Evolutionary conservation across 1,140 invertebrate species (phyloP), one percentile per base, ranked within the genome.

Genomic region (Aphaenogaster floridana): DNA sequence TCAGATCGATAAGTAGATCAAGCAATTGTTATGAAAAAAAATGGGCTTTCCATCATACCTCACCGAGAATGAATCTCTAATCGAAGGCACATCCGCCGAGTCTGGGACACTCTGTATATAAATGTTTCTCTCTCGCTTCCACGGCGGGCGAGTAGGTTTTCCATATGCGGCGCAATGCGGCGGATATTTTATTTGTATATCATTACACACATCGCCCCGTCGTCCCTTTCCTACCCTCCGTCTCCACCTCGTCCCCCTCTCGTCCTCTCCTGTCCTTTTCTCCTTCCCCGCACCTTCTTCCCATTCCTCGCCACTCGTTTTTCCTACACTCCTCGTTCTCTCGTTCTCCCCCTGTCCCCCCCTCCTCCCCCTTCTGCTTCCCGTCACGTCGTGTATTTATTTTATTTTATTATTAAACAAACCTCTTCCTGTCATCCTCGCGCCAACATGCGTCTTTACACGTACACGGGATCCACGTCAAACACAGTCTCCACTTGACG

Each of bases 331-430:
- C 15, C 61, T 66, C 77, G 77, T 64, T 66, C 59, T 74, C 87
- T 48, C 69, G 17, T 74, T 79, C 87, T 77, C 77, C 77, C 72
- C 28, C 15, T 59, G 28, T 45, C 28, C 50, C 11, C 6, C 34
- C 80, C 81, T 57, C 69, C 64, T 48, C 36, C 21, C 64, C 50
- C 66, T 63, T 3, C 21, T 11, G 28, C 42, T 36, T 50, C 59
- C 54, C 59, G 74, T 86, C 83, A 36, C 83, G 48, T 42, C 34
- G 86, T 92, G 87, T 93, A 94, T 94, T 94, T 94, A 93, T 94
- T 94, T 94, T 94, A 93, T 94, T 95, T 93, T 92, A 93, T 94
- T 94, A 94, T 94, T 94, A 89, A 84, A 90, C 84, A 57, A 72
- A 68, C 64, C 87, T 79, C 85, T 54, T 71, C 80, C 87, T 52